Base-by-base conservation (phyloP, 2,113 vertebrate species). In the Oreocharis arfaki region DNA sequence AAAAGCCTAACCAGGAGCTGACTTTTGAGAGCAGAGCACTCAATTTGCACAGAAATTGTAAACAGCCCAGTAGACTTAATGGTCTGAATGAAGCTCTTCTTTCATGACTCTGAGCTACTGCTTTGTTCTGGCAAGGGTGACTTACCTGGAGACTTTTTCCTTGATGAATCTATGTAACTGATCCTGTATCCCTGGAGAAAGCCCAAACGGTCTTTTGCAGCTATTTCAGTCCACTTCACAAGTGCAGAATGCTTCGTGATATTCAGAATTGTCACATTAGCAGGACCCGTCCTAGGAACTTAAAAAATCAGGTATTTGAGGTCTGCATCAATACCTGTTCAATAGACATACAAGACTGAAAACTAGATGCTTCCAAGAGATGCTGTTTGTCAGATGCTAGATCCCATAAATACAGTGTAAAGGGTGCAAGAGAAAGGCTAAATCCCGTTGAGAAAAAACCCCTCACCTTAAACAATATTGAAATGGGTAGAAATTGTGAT, bases 101-200 rank as follows among this genome's bases (percentile, higher is more conserved):
- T 23, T 33, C 2, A 0, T 35, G 39, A 12, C 7, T 35, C 50
- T 53, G 20, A 91, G n/a, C 14, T 53, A 19, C 39, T 70, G 24
- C 24, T 63, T n/a, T 68, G 42, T 56, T 84, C 49, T 49, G 37
- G 44, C 42, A 63, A 14, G 1, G 4, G 44, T 74, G 39, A 81
- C 93, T 63, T 97, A 97, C 97, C 39, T 21, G 17, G 42, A 74
- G 94, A 95, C n/a, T 26, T 73, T 16, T 85, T 96, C 42, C n/a
- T 71, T 2, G 12, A 28, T 39, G 82, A 84, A 56, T 98, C 97
- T 5, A 11, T 87, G 81, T 93, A 98, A 96, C 90, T 67, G 78
- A 99, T 94, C 22, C 79, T 90, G 86, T 99, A 99, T 46, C 98
- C 98, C 70, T 85, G 95, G 17, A 99, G 97, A 88, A 99, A 98